Evolutionary conservation across 2,113 vertebrate species (phyloP).

Genomic region (Hyperopisus bebe): DNA sequence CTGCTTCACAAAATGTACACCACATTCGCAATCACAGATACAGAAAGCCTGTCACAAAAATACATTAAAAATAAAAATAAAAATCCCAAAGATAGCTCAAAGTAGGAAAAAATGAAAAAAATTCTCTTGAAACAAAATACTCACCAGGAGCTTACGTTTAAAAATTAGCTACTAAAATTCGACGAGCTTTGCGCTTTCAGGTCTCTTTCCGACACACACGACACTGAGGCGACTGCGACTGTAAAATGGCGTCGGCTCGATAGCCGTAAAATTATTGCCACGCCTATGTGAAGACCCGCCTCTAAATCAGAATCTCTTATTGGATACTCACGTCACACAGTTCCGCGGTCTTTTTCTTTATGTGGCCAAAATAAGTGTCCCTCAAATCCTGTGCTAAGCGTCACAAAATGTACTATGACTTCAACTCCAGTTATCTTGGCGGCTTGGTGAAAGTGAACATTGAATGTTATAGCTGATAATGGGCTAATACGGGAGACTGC

Average conservation of each 20-base stretch:
- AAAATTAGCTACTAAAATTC: slow-evolving; percentile 46
- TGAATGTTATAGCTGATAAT: neutral
- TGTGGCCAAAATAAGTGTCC: neutral
- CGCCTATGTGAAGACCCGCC: neutral
- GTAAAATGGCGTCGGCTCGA: slow-evolving; percentile 2
- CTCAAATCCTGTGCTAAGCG: neutral
- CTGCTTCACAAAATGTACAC: slow-evolving; percentile 60
- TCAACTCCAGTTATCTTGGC: neutral
- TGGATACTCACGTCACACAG: neutral
- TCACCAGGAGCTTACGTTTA: slow-evolving; percentile 66
- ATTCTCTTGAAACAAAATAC: slow-evolving; percentile 66
- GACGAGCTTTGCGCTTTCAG: neutral
- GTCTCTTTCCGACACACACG: neutral
- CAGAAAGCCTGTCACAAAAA: slow-evolving; percentile 48
- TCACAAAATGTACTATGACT: neutral
- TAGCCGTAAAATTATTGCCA: neutral
- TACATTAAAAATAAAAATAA: slow-evolving; percentile 57
- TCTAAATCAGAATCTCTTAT: neutral
- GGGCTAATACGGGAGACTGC: neutral
- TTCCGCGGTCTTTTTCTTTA: neutral
- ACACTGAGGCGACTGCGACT: neutral
- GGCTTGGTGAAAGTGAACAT: neutral
- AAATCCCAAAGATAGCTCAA: slow-evolving; percentile 19
- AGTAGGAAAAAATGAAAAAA: slow-evolving; percentile 14
- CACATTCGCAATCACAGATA: slow-evolving; percentile 49